Evolutionary conservation across 2,797 vertebrate genomes (phyloP).

Genomic region (Pogonophryne albipinna): DNA sequence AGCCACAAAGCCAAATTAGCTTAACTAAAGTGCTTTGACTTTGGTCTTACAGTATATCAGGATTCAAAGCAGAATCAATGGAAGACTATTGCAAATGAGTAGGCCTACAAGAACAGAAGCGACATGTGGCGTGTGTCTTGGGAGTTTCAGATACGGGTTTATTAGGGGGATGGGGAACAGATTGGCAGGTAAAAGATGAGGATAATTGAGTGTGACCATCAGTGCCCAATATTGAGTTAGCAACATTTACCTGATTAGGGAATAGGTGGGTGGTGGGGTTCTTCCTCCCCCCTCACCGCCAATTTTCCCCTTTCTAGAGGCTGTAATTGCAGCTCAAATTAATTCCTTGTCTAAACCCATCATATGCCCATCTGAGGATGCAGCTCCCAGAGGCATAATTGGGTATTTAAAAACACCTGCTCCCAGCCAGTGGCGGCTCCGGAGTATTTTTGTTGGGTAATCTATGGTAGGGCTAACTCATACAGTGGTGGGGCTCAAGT

Average conservation of each 20-base stretch:
- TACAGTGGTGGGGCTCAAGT: too few species aligned
- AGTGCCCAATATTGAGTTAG: slow-evolving; percentile 57
- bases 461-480: too few species aligned
- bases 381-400: slow-evolving; percentile 54
- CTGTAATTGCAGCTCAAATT: slow-evolving; percentile 73
- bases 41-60: not conserved
- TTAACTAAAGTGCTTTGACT: slow-evolving; percentile 5
- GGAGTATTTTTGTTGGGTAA: too few species aligned
- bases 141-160: slow-evolving; percentile 25
- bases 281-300: slow-evolving; percentile 26
- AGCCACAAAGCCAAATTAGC: not conserved
- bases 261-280: slow-evolving; percentile 49
- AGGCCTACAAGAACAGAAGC: slow-evolving; percentile 4
- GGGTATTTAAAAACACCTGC: slow-evolving; percentile 72
- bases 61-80: slow-evolving; percentile 20
- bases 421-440: slow-evolving; percentile 26
- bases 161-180: slow-evolving; percentile 35
- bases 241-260: slow-evolving; percentile 70
- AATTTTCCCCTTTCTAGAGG: slow-evolving; percentile 61
- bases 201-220: slow-evolving; percentile 71
- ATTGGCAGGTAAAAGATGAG: slow-evolving; percentile 53
- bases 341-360: slow-evolving; percentile 79
- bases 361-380: slow-evolving; percentile 74
- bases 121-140: slow-evolving; percentile 5
- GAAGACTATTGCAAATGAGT: not conserved